These are phyloP conservation scores for Hirtodrosophila histrioides DNA, from an alignment of 2,888 invertebrate genomes.

Conservation along the genomic window DNA sequence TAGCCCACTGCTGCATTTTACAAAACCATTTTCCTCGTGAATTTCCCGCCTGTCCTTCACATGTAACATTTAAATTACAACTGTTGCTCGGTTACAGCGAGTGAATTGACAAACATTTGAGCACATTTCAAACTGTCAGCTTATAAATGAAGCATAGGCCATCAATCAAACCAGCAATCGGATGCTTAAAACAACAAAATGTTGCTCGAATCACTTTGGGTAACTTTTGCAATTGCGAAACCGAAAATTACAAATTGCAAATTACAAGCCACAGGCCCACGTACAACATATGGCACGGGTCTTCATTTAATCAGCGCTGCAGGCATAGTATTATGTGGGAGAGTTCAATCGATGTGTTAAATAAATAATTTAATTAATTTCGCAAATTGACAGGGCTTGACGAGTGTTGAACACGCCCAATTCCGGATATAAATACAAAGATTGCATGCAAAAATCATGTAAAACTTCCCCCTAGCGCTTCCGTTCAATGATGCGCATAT, in stretches of 20 bases:
- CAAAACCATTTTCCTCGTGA: slow-evolving; percentile 16
- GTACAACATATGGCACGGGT: slow-evolving; percentile 20
- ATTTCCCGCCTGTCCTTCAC: slow-evolving; percentile 17
- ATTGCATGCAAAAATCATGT: slow-evolving; percentile 38
- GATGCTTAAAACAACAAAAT: slow-evolving; percentile 26
- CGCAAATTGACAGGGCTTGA: slow-evolving; percentile 64
- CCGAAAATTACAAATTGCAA: slow-evolving; percentile 44
- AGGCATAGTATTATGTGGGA: slow-evolving; percentile 2
- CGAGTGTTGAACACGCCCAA: slow-evolving; percentile 30
- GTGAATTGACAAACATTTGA: slow-evolving; percentile 56
- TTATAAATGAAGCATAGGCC: slow-evolving; percentile 53
- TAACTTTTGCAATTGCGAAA: slow-evolving; percentile 29
- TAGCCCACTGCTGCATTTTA: neutral
- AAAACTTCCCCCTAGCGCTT: slow-evolving; percentile 24
- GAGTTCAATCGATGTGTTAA: slow-evolving; percentile 52
- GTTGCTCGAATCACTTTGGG: slow-evolving; percentile 30
- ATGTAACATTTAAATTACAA: slow-evolving; percentile 55
- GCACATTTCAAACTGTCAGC: slow-evolving; percentile 40
- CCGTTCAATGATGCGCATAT: slow-evolving; percentile 28
- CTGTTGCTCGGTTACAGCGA: slow-evolving; percentile 11
- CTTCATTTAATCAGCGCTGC: slow-evolving; percentile 20
- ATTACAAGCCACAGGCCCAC: slow-evolving; percentile 16
- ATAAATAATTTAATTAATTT: slow-evolving; percentile 77
- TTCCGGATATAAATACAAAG: slow-evolving; percentile 36
- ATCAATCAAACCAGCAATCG: slow-evolving; percentile 55